Evolutionary conservation across 2,113 vertebrate species (phyloP).

Genomic region (Castor canadensis): DNA sequence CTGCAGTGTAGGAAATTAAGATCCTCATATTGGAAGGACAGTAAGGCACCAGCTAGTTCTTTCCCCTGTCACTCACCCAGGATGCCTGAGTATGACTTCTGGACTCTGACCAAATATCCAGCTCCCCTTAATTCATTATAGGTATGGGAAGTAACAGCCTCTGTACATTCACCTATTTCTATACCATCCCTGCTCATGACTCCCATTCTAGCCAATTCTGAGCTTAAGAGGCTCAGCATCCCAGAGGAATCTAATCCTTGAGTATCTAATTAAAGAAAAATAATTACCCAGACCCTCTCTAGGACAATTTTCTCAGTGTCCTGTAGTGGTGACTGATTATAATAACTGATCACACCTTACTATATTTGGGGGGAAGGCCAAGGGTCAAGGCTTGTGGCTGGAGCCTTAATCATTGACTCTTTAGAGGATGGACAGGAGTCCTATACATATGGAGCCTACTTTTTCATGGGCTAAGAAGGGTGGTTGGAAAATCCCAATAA

Average conservation of each 20-base stretch:
- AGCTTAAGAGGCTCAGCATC: not conserved
- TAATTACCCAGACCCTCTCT: not conserved
- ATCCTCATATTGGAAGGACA: not conserved
- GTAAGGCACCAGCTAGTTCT: not conserved
- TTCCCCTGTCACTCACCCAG: not conserved
- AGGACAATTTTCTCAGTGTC: not conserved
- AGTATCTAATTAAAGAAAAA: conserved; percentile 49
- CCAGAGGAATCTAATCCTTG: conserved; percentile 19
- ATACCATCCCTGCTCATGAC: not conserved
- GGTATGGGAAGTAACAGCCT: not conserved
- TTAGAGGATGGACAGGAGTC: not conserved
- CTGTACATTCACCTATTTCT: not conserved
- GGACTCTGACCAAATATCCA: not conserved
- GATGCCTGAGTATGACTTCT: not conserved
- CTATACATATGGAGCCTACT: too few species aligned
- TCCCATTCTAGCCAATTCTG: not conserved
- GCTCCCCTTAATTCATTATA: not conserved
- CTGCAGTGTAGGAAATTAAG: not conserved
- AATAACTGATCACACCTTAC: not conserved
- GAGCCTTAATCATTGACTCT: not conserved
- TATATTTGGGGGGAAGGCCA: not conserved
- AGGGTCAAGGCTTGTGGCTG: not conserved
- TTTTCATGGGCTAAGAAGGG: too few species aligned
- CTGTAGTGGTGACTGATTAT: not conserved
- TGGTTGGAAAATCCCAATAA: too few species aligned